Percentiles rank a stretch among this genome's conserved stretches.
Evolutionary conservation across 2,888 invertebrate species (phyloP).

Genomic region (Leucania comma): DNA sequence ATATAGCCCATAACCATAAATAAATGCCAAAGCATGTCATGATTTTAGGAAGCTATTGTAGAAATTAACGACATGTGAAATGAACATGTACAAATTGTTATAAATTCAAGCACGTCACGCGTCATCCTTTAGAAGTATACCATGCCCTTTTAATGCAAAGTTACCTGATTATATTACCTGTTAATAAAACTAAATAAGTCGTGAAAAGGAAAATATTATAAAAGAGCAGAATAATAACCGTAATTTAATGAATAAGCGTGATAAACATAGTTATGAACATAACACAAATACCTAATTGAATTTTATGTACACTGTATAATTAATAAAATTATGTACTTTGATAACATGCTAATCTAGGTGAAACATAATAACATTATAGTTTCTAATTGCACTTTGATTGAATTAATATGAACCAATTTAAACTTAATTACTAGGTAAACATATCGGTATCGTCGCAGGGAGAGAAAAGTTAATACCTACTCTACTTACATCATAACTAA

Average conservation of each 20-base stretch:
- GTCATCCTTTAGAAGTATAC: too few species aligned
- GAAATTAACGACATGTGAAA: not conserved
- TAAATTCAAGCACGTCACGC: not conserved
- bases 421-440: too few species aligned
- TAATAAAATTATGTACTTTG: not conserved
- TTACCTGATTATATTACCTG: not conserved
- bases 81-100: not conserved
- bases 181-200: not conserved
- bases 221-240: not conserved
- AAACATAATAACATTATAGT: not conserved
- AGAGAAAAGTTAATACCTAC: too few species aligned
- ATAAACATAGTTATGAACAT: conserved; percentile 23
- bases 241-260: conserved; percentile 1
- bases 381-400: conserved; percentile 1
- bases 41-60: not conserved
- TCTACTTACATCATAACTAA: too few species aligned
- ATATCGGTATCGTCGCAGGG: too few species aligned
- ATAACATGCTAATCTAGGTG: conserved; percentile 6
- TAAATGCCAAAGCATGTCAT: not conserved
- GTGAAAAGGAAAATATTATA: conserved; percentile 2
- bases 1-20: not conserved
- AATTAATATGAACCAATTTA: not conserved
- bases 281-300: conserved; percentile 27
- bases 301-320: not conserved
- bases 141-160: not conserved